Base-by-base conservation (phyloP, 2,113 vertebrate genomes). In the Oostethus manadensis region DNA sequence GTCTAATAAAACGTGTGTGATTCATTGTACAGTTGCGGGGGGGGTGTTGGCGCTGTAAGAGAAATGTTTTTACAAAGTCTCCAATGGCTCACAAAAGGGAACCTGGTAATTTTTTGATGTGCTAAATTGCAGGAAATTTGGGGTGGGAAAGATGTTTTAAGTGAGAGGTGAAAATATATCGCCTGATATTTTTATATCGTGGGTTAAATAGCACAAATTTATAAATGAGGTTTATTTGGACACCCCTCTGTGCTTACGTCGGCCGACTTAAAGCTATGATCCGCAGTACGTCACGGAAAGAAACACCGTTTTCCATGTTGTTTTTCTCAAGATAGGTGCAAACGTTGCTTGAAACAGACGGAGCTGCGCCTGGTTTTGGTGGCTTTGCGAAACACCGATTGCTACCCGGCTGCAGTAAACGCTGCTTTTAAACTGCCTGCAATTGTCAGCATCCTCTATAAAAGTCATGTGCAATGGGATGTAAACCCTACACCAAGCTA, bases 1-100 rank as follows among this genome's bases (percentile, higher is more conserved):
- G 66, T 40, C 64, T 64, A 76, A 84, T 76, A 80, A 78, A 64
- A 17, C 38, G 11, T 14, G 38, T 14, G 33, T 21, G 23, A 47
- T 45, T 58, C 21, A 45, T 44, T 23, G 38, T 14, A 14, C 11
- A 14, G 38, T 42, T 42, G 38, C 38, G 4, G 14, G 23, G 23
- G 15, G 22, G 23, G 23, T 51, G 3, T 10, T 21, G 16, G 20
- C 10, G n/a, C 26, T 5, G 33, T 33, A 33, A n/a, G 16, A 35
- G 35, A 35, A 53, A 33, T 33, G 26, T 53, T 33, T 35, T 53
- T 29, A 16, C 51, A 53, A 35, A 33, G 10, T 20, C 16, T 59
- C 14, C 3, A n/a, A 35, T 64, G 51, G 22, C 46, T 35, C 2
- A 35, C 38, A 51, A 72, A 17, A 45, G 51, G 10, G 3, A 49